Evolutionary conservation across 2,113 vertebrate species (phyloP), one percentile per base, ranked within the genome.

Genomic region (Alligator sinensis): DNA sequence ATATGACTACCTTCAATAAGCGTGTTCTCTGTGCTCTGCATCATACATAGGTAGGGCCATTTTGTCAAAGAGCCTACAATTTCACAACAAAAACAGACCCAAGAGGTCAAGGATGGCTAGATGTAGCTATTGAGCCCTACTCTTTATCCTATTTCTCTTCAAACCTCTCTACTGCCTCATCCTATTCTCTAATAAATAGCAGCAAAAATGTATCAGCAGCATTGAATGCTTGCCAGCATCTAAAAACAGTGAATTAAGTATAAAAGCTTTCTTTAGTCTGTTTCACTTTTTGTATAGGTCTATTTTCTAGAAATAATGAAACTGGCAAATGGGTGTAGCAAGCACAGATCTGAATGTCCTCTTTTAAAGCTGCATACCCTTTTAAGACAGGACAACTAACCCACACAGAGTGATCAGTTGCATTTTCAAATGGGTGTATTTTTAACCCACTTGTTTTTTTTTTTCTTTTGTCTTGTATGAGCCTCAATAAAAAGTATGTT

Each of bases 61-160:
- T 95, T 94, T 90, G 93, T 91, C 87, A 91, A 74, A 64, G 70
- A 92, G 91, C 86, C 86, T 94, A 93, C 86, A 94, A 96, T 63
- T 47, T 55, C n/a, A 34, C 11, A 17, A 34, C 68, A 34, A 74
- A 91, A 70, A 85, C 0, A 93, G 86, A 96, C 94, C 80, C 91
- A 96, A 94, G 90, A 91, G 68, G 68, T 21, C 30, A 72, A 34
- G 38, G n/a, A 34, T 4, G 10, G 30, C 30, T 34, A 72, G 68
- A 38, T 38, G 19, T 34, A 89, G 58, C 68, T 61, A 91, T 68
- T 76, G 60, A 92, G 87, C 82, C 92, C 88, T 79, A n/a, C 13
- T 85, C 63, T 89, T 83, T 64, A 27, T 75, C 70, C 30, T 70
- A 11, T 70, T 70, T 38, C 21, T 74, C 70, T 74, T 25, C 15